Evolutionary conservation across 2,113 vertebrate genomes (phyloP), one percentile per base, ranked within the genome.

Genomic region (Oxygymnocypris stewartii): DNA sequence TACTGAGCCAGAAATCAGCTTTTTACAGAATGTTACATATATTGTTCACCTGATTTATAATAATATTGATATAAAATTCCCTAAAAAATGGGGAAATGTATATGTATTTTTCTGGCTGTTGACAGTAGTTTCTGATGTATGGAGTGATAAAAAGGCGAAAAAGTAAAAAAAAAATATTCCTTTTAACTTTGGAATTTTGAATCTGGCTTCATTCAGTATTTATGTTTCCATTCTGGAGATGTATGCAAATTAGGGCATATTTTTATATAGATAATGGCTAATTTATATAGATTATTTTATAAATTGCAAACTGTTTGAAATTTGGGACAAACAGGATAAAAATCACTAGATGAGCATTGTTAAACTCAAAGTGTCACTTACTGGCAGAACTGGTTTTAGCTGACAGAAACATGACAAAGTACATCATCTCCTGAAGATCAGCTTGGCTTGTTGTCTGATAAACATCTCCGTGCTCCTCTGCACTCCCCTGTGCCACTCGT

Each of bases 361-460:
- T 49, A 80, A 89, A 89, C 89, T 85, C 86, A 87, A 57, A 84
- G 89, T 92, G 90, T 91, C 87, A 89, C 89, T 92, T 87, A 90
- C 89, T 87, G 87, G 90, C 87, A 87, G 84, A 90, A 92, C 90
- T 89, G 90, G 88, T 92, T 92, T 89, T 25, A 78, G 87, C 87
- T 90, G 91, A 90, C 91, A 89, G 92, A 90, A 89, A 91, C 90
- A 91, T 91, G 91, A 92, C 90, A 87, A 79, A 89, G 90, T 84
- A 76, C 92, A 92, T 92, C 89, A 91, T 25, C 63, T 90, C 88
- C 88, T 28, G 23, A 69, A 28, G 84, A 89, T 87, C 87, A 77
- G 78, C 20, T 63, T 40, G 67, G 87, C 84, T 88, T 90, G 91
- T 93, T 86, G 88, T 87, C 79, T 84, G 89, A 90, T 91, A 89